Conservation (phyloP, 2,888 invertebrate genomes). For the Drosophila putrida region DNA sequence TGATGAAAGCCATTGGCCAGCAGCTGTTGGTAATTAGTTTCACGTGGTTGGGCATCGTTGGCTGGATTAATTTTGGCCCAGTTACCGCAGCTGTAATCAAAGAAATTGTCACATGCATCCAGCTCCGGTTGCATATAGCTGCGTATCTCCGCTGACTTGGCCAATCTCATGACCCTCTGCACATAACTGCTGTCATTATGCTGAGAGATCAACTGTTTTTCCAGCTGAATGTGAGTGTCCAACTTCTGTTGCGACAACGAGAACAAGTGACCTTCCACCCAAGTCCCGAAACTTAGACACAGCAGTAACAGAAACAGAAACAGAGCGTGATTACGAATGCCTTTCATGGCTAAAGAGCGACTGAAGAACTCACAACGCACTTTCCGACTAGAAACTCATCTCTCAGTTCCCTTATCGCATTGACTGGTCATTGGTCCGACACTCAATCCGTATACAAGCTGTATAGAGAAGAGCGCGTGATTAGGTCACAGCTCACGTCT, state of each 20-base stretch:
- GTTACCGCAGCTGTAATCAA: conserved; percentile 81
- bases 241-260: conserved; percentile 51
- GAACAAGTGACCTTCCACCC: conserved; percentile 46
- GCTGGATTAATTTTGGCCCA: conserved; percentile 82
- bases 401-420: conserved; percentile 48
- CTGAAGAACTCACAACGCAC: conserved; percentile 54
- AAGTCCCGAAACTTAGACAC: conserved; percentile 15
- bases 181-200: conserved; percentile 76
- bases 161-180: conserved; percentile 75
- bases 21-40: conserved; percentile 74
- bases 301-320: conserved; percentile 36
- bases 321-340: conserved; percentile 25
- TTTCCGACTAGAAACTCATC: conserved; percentile 37
- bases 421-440: conserved; percentile 45
- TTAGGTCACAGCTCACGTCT: conserved; percentile 61
- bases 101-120: conserved; percentile 82
- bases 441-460: conserved; percentile 18
- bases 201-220: conserved; percentile 71
- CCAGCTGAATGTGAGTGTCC: conserved; percentile 63
- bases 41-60: conserved; percentile 57
- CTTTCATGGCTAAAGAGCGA: conserved; percentile 49
- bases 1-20: conserved; percentile 71
- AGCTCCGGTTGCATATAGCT: conserved; percentile 77
- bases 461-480: conserved; percentile 54
- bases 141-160: conserved; percentile 81